Evolutionary conservation across 2,113 vertebrate genomes (phyloP).

Genomic region (Brienomyrus longianalis): DNA sequence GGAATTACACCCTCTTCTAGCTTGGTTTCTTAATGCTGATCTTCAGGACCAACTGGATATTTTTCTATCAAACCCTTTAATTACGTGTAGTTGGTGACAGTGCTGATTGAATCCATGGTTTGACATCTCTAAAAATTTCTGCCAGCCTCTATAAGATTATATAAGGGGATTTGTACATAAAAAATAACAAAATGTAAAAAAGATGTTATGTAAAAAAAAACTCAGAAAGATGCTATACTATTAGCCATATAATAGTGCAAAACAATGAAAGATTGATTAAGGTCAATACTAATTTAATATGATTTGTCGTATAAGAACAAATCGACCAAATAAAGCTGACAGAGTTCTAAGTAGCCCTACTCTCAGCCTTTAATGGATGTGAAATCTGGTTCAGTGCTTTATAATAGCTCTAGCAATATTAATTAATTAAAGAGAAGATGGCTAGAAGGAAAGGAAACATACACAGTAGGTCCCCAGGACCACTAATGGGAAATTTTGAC

Average conservation of each 20-base stretch:
- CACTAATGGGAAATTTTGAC: neutral
- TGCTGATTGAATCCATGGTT: neutral
- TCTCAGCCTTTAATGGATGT: neutral
- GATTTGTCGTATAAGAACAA: neutral
- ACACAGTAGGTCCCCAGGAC: neutral
- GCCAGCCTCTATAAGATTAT: neutral
- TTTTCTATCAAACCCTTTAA: neutral
- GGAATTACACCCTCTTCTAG: neutral
- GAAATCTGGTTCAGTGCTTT: constrained; percentile 4
- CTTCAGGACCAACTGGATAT: neutral
- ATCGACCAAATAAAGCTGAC: neutral
- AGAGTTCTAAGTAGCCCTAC: neutral
- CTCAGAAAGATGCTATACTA: neutral
- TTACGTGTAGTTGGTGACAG: neutral
- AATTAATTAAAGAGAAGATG: neutral
- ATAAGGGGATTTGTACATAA: neutral
- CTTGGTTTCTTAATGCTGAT: neutral
- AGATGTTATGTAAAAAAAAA: neutral
- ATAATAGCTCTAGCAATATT: neutral
- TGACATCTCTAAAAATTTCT: neutral
- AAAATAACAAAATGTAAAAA: neutral
- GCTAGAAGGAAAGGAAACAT: neutral
- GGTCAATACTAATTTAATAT: neutral
- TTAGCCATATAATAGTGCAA: neutral
- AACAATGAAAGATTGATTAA: neutral